phyloP scores from a whole-genome alignment of 2,113 vertebrate genomes.

The Rattus rattus region DNA sequence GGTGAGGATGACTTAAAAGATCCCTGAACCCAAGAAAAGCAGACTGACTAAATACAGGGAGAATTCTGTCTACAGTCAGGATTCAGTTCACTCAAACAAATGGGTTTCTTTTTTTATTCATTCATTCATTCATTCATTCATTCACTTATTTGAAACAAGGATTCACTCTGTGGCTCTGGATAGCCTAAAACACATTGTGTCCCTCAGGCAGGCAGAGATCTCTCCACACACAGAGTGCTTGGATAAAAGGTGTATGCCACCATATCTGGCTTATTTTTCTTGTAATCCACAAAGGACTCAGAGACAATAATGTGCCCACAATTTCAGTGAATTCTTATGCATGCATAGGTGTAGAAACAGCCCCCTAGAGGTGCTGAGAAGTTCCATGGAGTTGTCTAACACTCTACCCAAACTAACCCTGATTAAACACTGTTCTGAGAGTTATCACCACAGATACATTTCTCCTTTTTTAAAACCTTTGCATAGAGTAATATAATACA shows the following conservation, averaged over 20 bases:
- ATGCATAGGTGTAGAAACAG: not conserved
- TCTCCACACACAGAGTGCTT: not conserved
- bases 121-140: not conserved
- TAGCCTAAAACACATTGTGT: not conserved
- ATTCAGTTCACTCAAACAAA: not conserved
- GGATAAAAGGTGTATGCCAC: not conserved
- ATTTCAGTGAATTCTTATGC: not conserved
- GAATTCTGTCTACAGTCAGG: not conserved
- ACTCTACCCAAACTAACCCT: not conserved
- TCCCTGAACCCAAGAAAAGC: not conserved
- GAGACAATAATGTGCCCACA: not conserved
- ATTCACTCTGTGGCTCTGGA: not conserved
- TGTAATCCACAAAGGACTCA: not conserved
- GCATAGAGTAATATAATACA: not conserved
- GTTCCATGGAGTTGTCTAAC: not conserved
- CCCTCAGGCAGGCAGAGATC: not conserved
- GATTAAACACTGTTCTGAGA: not conserved
- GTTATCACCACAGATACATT: not conserved
- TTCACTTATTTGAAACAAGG: not conserved
- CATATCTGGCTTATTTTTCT: not conserved
- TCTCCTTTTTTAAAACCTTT: not conserved
- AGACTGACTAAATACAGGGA: not conserved
- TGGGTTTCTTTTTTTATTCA: not conserved
- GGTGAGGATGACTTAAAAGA: conserved; percentile 36
- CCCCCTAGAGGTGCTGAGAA: not conserved